Percentiles rank a stretch among this genome's conserved stretches.
Evolutionary conservation across 1,140 invertebrate species (phyloP).

Genomic region (Matsumurasca onukii): DNA sequence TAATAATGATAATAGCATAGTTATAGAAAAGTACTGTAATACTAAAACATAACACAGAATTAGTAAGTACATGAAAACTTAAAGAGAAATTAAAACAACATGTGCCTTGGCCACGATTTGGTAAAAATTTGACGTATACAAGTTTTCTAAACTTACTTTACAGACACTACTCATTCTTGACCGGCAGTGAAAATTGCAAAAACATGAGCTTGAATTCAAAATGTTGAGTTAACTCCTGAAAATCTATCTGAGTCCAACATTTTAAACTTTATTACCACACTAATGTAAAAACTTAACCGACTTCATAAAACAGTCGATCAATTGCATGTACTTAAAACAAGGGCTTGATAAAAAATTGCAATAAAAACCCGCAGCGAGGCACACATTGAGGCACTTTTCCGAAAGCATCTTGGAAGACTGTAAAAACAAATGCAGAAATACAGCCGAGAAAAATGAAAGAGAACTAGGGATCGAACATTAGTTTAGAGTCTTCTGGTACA

Average conservation of each 20-base stretch:
- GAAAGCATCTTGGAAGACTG: not conserved
- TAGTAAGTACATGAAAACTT: not conserved
- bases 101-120: slow-evolving; percentile 16
- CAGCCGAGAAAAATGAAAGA: not conserved
- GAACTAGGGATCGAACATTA: not conserved
- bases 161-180: too few relatives aligned
- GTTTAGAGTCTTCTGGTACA: not conserved
- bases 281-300: too few relatives aligned
- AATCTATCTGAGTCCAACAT: too few relatives aligned
- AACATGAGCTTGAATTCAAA: too few relatives aligned
- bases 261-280: too few relatives aligned
- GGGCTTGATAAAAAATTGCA: too few relatives aligned
- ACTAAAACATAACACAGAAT: not conserved
- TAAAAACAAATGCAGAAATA: not conserved
- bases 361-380: not conserved
- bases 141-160: too few relatives aligned
- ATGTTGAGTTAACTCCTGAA: too few relatives aligned
- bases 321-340: too few relatives aligned
- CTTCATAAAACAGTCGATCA: too few relatives aligned
- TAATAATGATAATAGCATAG: not conserved
- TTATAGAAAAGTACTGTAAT: not conserved
- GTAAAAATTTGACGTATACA: too few relatives aligned
- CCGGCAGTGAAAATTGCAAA: too few relatives aligned
- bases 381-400: not conserved
- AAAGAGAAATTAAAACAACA: not conserved